Evolutionary conservation across 1,140 invertebrate genomes (phyloP).

Genomic region (Aphidius gifuensis): DNA sequence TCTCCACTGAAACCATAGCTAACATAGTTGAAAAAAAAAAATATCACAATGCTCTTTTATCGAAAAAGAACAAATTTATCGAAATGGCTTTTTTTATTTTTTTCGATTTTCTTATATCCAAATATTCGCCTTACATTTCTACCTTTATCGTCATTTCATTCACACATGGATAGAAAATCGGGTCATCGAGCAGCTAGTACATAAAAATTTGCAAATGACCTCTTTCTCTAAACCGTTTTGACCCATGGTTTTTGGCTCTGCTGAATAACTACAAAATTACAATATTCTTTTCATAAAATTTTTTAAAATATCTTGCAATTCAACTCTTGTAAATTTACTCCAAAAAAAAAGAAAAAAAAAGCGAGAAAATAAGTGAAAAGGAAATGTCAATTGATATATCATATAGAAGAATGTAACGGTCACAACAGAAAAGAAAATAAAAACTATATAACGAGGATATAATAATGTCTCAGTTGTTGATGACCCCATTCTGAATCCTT

Average conservation of each 20-base stretch:
- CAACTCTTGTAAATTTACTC: not conserved
- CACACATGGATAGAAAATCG: no score
- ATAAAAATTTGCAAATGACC: conserved; percentile 21
- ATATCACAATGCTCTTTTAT: no score
- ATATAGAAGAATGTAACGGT: not conserved
- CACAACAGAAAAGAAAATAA: not conserved
- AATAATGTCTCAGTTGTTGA: conserved; percentile 19
- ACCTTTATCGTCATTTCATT: no score
- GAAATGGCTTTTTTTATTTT: no score
- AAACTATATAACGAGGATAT: conserved; percentile 20
- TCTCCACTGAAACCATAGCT: no score
- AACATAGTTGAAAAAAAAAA: no score
- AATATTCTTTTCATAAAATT: conserved; percentile 1
- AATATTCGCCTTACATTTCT: no score
- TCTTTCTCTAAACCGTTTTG: conserved; percentile 7
- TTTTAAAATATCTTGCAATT: not conserved
- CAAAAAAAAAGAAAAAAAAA: not conserved
- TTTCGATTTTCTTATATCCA: no score
- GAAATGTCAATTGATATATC: not conserved
- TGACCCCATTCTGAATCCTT: conserved; percentile 25
- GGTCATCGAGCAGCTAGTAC: no score
- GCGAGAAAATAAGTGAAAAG: not conserved
- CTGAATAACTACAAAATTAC: conserved; percentile 9
- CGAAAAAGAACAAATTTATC: no score
- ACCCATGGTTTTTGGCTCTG: not conserved